Evolutionary conservation across 2,113 vertebrate species (phyloP), one percentile per base, ranked within the genome.

Genomic region (Pterocles burchelli): DNA sequence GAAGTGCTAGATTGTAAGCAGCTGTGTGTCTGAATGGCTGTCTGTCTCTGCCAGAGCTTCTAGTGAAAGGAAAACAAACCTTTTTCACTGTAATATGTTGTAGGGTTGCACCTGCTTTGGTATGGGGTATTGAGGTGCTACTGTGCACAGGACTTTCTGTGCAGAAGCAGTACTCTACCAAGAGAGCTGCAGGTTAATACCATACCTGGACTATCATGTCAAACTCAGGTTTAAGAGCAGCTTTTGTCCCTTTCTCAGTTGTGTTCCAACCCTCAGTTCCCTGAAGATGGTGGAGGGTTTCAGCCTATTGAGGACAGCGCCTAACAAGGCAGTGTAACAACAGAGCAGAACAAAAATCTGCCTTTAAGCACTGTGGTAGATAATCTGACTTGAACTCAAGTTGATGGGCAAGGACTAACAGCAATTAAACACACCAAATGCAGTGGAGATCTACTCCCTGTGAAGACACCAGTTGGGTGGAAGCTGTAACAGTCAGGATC

Each of bases 71-170:
- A 85, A 74, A 66, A 3, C 10, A 52, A 59, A 28, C 17, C 15
- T 11, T 61, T 72, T n/a, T 29, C 20, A 20, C 51, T 1, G 1
- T 17, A 76, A 3, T 29, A 10, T 16, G 33, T 36, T 34, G 34
- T n/a, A 29, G 34, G 7, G 3, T 49, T 62, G 6, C 1, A 6
- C 0, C 0, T 77, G 29, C 58, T 73, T 46, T 31, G 14, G 19
- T 76, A 31, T 0, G 14, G 38, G 14, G 19, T 76, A 31, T 0
- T 16, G 38, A 79, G 52, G 20, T 55, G 38, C 5, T 65, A 1
- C 3, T 22, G 29, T 1, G 5, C 20, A 41, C 49, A 61, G n/a
- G 55, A 55, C 3, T 51, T 52, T 4, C 4, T 48, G 13, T 0
- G 2, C 33, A 59, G 58, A 15, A 88, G 22, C 28, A 24, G 28